Conservation (phyloP, 2,888 invertebrate species). For the Octonoba sinensis region DNA sequence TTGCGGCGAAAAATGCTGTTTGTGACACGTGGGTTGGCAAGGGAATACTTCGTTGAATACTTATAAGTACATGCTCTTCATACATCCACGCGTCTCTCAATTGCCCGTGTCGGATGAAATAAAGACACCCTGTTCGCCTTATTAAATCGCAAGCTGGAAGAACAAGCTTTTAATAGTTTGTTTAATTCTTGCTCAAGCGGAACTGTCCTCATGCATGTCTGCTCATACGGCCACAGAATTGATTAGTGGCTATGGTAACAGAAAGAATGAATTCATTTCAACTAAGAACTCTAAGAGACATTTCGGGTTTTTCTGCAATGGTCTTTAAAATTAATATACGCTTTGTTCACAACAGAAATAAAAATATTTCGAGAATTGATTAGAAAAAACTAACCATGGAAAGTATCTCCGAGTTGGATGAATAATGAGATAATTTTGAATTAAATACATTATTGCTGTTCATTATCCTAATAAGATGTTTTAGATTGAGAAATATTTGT, state of each 20-base stretch:
- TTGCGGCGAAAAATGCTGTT: slow-evolving; percentile 33
- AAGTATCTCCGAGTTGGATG: too few relatives aligned
- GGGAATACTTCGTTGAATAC: slow-evolving; percentile 26
- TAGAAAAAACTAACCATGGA: too few relatives aligned
- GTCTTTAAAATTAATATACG: too few relatives aligned
- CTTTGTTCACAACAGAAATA: too few relatives aligned
- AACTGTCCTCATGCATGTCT: slow-evolving; percentile 12
- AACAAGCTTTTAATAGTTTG: slow-evolving; percentile 41
- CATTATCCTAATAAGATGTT: too few relatives aligned
- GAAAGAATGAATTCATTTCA: slow-evolving; percentile 15
- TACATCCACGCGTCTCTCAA: slow-evolving; percentile 26
- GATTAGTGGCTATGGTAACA: slow-evolving; percentile 34
- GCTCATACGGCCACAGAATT: slow-evolving; percentile 28
- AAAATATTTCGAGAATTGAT: too few relatives aligned
- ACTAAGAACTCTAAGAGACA: not conserved
- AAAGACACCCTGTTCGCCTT: slow-evolving; percentile 31
- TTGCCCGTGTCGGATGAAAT: slow-evolving; percentile 29
- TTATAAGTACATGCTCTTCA: not conserved
- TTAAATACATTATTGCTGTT: too few relatives aligned
- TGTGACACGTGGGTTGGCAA: slow-evolving; percentile 30
- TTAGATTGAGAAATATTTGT: too few relatives aligned
- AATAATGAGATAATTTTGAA: too few relatives aligned
- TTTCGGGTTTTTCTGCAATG: not conserved
- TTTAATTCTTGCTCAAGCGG: slow-evolving; percentile 25
- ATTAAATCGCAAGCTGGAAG: slow-evolving; percentile 34